These are phyloP conservation scores for Alviniconcha marisindica DNA, from an alignment of 1,140 invertebrate genomes.

Conservation along the genomic window DNA sequence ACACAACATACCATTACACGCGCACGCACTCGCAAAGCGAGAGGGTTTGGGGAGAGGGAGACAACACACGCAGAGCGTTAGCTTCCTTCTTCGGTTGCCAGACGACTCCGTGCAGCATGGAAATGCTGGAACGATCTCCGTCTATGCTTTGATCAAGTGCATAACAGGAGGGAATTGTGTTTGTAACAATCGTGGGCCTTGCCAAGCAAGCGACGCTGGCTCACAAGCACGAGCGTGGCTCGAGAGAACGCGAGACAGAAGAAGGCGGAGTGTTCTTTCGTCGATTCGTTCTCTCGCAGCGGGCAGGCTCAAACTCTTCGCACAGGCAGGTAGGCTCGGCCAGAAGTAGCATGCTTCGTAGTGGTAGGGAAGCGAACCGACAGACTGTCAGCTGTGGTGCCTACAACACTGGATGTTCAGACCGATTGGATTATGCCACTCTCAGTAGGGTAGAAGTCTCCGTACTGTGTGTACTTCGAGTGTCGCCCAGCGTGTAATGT, in stretches of 20 bases:
- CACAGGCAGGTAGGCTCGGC: background rate
- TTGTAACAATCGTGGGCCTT: background rate
- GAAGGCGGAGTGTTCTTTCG: constrained; percentile 6
- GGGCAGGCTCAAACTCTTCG: background rate
- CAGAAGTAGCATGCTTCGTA: constrained; percentile 15
- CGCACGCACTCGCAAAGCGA: background rate
- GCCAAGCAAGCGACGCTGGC: background rate
- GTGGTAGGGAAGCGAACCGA: background rate
- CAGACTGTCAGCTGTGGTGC: constrained; percentile 13
- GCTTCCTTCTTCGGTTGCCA: background rate
- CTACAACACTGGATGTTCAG: background rate
- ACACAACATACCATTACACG: constrained; percentile 18
- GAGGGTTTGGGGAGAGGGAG: constrained; percentile 2
- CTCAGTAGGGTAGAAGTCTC: background rate
- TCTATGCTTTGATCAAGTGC: constrained; percentile 7
- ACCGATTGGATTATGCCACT: background rate
- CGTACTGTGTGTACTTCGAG: no score
- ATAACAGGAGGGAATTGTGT: background rate
- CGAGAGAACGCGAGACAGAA: background rate
- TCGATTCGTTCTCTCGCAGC: no score
- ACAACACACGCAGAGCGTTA: background rate
- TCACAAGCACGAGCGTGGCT: background rate
- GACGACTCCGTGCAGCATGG: background rate
- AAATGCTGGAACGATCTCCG: background rate
- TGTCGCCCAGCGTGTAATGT: no score